These are phyloP conservation scores for Cydia splendana DNA, from an alignment of 1,140 invertebrate species.

Conservation along the genomic window DNA sequence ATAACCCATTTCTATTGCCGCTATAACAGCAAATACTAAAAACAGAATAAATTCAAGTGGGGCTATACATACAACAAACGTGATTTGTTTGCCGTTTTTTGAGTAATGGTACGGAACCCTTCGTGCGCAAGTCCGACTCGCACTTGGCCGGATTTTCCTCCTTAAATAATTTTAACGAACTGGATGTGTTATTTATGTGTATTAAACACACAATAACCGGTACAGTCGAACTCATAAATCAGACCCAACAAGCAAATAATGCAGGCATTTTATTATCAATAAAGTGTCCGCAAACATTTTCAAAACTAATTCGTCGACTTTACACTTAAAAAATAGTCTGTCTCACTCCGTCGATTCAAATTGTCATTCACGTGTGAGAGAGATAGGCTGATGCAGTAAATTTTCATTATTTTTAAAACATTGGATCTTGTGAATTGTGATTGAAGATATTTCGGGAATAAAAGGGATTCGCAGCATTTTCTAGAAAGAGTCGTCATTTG, in stretches of 20 bases:
- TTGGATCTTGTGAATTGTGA: conserved; percentile 1
- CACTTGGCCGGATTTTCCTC: too few species aligned
- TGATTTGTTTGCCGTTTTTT: too few species aligned
- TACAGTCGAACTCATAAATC: conserved; percentile 54
- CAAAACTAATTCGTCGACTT: conserved; percentile 55
- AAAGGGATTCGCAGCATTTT: not conserved
- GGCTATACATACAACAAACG: too few species aligned
- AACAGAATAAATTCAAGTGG: too few species aligned
- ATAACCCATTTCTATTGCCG: too few species aligned
- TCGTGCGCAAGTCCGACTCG: too few species aligned
- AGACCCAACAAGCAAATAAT: conserved; percentile 60
- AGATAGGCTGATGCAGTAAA: not conserved
- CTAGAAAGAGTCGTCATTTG: conserved; percentile 8
- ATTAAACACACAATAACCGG: not conserved
- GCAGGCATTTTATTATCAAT: conserved; percentile 70
- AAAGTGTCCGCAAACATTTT: conserved; percentile 58
- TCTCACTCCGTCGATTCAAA: not conserved
- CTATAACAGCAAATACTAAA: too few species aligned
- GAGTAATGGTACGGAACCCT: too few species aligned
- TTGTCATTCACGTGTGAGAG: not conserved
- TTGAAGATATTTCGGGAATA: conserved; percentile 12
- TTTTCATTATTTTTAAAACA: not conserved
- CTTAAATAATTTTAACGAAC: conserved; percentile 1
- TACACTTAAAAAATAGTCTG: not conserved
- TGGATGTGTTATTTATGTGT: not conserved